Evolutionary conservation across 2,113 vertebrate species (phyloP).

Genomic region (Tachuris rubrigastra): DNA sequence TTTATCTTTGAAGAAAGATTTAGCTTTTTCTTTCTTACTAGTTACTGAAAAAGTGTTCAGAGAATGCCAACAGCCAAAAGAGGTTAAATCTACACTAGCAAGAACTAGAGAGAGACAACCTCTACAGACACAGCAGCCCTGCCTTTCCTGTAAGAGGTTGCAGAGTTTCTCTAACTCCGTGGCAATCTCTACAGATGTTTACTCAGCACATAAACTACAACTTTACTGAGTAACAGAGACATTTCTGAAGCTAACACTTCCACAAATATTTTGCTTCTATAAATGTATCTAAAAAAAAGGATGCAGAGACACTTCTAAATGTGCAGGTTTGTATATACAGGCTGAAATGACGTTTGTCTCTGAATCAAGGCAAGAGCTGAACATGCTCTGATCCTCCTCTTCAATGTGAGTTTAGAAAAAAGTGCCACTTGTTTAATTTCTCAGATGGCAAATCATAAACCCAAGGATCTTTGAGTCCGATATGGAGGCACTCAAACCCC

Average conservation of each 20-base stretch:
- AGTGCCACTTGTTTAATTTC: neutral
- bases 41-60: neutral
- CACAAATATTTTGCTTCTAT: neutral
- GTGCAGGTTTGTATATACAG: neutral
- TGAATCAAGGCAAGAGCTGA: neutral
- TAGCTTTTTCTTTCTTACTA: neutral
- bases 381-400: neutral
- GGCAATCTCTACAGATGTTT: neutral
- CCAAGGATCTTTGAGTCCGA: accelerated
- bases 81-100: neutral
- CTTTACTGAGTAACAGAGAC: neutral
- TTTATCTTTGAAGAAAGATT: neutral
- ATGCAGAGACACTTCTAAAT: neutral
- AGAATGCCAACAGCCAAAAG: neutral
- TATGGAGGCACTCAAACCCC: neutral
- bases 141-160: neutral
- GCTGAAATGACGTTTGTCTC: neutral
- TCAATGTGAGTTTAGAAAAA: neutral
- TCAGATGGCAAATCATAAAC: neutral
- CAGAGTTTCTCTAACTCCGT: neutral
- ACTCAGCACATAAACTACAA: neutral
- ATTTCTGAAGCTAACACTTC: neutral
- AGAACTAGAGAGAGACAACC: neutral
- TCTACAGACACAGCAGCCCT: neutral
- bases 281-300: neutral